phyloP scores from a whole-genome alignment of 2,888 invertebrate species.

The Brassicogethes aeneus region DNA sequence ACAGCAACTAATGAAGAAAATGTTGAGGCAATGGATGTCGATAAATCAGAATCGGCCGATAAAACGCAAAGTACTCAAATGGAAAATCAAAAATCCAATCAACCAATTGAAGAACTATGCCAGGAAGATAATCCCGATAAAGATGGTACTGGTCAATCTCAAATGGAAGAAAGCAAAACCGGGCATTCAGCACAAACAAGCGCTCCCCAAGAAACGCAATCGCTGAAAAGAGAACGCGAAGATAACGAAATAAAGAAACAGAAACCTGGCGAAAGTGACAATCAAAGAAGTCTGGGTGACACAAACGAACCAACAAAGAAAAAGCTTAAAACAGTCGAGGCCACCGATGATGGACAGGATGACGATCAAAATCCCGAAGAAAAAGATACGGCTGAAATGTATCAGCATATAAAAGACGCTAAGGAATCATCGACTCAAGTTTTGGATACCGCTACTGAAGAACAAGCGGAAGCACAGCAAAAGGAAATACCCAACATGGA shows the following conservation, averaged over 20 bases:
- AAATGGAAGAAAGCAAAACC: constrained; percentile 59
- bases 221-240: constrained; percentile 26
- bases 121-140: constrained; percentile 55
- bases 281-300: constrained; percentile 59
- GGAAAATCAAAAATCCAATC: constrained; percentile 28
- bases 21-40: constrained; percentile 40
- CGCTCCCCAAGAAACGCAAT: constrained; percentile 29
- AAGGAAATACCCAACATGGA: constrained; percentile 45
- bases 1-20: constrained; percentile 36
- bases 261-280: constrained; percentile 66
- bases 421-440: constrained; percentile 67
- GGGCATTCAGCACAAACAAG: constrained; percentile 52
- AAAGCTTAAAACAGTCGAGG: constrained; percentile 48
- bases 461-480: constrained; percentile 64
- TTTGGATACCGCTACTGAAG: constrained; percentile 70
- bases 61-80: constrained; percentile 42
- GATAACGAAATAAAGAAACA: constrained; percentile 49
- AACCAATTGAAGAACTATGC: constrained; percentile 43
- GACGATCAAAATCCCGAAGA: constrained; percentile 44
- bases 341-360: constrained; percentile 39
- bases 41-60: constrained; percentile 40
- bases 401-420: constrained; percentile 77
- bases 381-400: constrained; percentile 45
- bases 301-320: constrained; percentile 55
- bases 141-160: constrained; percentile 65